These are phyloP conservation scores for Condylura cristata DNA, from an alignment of 2,113 vertebrate species.

Conservation along the genomic window DNA sequence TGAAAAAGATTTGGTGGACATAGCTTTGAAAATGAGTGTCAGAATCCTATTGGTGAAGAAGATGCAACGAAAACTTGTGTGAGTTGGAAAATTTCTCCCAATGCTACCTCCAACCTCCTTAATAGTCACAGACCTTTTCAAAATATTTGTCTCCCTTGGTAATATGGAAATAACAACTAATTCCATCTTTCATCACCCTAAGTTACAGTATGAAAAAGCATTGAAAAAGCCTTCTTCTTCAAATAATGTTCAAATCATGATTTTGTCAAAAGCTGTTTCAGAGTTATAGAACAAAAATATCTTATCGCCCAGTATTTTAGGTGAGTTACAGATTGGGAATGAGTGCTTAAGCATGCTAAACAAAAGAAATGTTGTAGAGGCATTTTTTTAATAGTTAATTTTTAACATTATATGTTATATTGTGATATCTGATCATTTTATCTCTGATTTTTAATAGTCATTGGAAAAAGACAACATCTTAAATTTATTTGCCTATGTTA, in stretches of 20 bases:
- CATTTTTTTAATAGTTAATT: not conserved
- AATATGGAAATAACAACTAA: not conserved
- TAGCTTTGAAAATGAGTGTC: not conserved
- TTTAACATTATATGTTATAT: not conserved
- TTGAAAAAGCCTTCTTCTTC: not conserved
- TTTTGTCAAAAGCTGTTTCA: not conserved
- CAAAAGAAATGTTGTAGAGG: not conserved
- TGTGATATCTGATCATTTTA: not conserved
- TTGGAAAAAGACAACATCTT: not conserved
- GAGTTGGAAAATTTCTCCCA: not conserved
- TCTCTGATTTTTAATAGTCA: not conserved
- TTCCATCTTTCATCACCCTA: not conserved
- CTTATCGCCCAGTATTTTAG: not conserved
- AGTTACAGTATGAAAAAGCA: not conserved
- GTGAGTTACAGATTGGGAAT: not conserved
- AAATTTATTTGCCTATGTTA: not conserved
- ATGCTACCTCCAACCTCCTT: not conserved
- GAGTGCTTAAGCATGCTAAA: not conserved
- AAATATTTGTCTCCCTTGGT: not conserved
- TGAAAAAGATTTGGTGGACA: not conserved
- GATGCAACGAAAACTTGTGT: not conserved
- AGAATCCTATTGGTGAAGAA: not conserved
- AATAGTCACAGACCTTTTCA: not conserved
- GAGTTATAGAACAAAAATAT: not conserved
- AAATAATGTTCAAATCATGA: not conserved